A percentile compares a stretch with the other conserved stretches of the same genome.
phyloP scores from a whole-genome alignment of 92 coral and sea anemone species.

The Parazoanthus atlanticus region DNA sequence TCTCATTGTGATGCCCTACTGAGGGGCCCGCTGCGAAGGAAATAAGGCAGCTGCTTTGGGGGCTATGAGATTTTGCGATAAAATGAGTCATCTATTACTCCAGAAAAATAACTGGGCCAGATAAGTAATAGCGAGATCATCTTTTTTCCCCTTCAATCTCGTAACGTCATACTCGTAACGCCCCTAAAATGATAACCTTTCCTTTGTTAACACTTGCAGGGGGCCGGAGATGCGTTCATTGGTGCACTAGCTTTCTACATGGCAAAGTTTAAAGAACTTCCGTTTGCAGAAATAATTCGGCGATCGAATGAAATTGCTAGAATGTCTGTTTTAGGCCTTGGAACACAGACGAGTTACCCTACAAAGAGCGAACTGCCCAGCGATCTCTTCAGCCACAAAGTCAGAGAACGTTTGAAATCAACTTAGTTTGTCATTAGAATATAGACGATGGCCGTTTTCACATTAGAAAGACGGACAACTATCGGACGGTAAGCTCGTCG shows the following conservation, averaged over 20 bases:
- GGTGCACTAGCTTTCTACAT: constrained; percentile 95
- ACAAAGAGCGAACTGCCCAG: constrained; percentile 71
- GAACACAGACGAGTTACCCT: constrained; percentile 97
- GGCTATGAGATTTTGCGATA: no score
- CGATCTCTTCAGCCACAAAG: constrained; percentile 71
- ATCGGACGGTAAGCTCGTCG: constrained; percentile 5
- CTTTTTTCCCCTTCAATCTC: no score
- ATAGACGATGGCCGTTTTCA: neutral
- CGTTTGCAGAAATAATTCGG: constrained; percentile 92
- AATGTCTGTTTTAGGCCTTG: constrained; percentile 79
- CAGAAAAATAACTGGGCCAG: no score
- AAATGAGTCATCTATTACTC: no score
- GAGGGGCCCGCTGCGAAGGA: no score
- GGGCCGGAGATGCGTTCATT: constrained; percentile 99
- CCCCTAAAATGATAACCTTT: neutral
- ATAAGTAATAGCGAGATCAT: no score
- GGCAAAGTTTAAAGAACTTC: constrained; percentile 88
- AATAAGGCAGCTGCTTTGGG: no score
- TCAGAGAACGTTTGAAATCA: constrained; percentile 40
- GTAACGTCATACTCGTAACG: neutral
- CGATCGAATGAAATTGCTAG: constrained; percentile 96
- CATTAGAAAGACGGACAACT: neutral
- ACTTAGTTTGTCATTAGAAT: neutral
- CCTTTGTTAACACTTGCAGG: constrained; percentile 50
- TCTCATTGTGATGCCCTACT: no score